Conservation (phyloP, 2,888 invertebrate species). For the Diarsia rubi region DNA sequence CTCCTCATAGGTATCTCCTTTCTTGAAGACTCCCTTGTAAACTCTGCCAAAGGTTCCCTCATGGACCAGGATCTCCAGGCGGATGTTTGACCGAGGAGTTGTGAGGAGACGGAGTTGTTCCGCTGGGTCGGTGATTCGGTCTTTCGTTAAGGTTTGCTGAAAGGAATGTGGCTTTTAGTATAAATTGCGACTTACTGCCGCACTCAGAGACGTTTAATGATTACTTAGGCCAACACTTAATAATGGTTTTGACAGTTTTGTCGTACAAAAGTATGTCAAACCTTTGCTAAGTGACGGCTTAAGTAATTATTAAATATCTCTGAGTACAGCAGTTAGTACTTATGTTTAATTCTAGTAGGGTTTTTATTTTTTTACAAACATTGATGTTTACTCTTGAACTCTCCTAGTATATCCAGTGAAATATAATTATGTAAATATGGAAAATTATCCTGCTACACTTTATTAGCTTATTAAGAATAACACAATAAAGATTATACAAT, state of each 20-base stretch:
- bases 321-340: too few relatives aligned
- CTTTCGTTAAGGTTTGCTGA: constrained; percentile 86
- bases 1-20: constrained; percentile 92
- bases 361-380: too few relatives aligned
- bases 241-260: too few relatives aligned
- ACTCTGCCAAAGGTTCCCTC: constrained; percentile 97
- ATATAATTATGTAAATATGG: not conserved
- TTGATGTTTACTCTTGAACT: too few relatives aligned
- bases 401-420: not conserved
- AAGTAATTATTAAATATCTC: too few relatives aligned
- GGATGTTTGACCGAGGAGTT: constrained; percentile 91
- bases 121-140: constrained; percentile 89
- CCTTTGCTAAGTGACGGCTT: too few relatives aligned
- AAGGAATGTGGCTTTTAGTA: constrained; percentile 27
- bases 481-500: too few relatives aligned
- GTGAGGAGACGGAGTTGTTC: constrained; percentile 92
- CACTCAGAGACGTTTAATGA: too few relatives aligned
- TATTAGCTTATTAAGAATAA: not conserved
- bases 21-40: constrained; percentile 94
- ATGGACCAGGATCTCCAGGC: constrained; percentile 91
- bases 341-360: too few relatives aligned
- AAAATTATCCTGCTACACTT: not conserved
- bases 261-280: too few relatives aligned
- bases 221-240: too few relatives aligned
- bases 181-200: not conserved